Base-by-base conservation (phyloP, 2,888 invertebrate species). In the Leptinotarsa haldemani region DNA sequence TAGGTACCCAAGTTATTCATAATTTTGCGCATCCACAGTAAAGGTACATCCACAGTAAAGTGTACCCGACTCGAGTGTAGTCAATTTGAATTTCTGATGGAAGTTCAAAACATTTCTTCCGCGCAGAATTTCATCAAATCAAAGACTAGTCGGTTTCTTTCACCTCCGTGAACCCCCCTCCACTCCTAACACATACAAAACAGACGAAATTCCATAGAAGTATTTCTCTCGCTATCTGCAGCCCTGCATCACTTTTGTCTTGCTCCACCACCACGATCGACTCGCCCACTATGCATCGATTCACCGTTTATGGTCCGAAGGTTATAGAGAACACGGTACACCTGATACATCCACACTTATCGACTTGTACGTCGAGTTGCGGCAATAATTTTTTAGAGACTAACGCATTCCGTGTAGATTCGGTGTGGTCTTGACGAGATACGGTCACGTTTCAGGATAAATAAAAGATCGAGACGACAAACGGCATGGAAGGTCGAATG, bases 361-460 rank as follows among this genome's bases (percentile, higher is more conserved):
- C 61, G 61, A 61, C 61, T 61, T 40, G 61, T 61, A 61, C 61
- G 16, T 16, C 40, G 25, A 40, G 61, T 61, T 40, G 61, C 40
- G 9, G 61, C 61, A 61, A 61, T 61, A 30, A 61, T 61, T 61
- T 61, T 61, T 61, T 61, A 61, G 30, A 61, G 40, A 61, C 61
- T 61, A 61, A 61, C 61, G 61, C 61, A 61, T 61, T 61, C 61
- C 61, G 30, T 61, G 61, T 61, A 30, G 61, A 40, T 61, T 61
- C 61, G 61, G 61, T 61, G 61, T 61, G 61, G 61, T 61, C 61
- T 61, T 61, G 61, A 61, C 61, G 61, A 61, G 61, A 30, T 61
- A 61, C 61, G 61, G 61, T 40, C 61, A 61, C 61, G 61, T 61
- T 61, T 61, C 40, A 40, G 61, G 61, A n/a, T 30, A 61, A 61